These are phyloP conservation scores for Halocynthia aurantium DNA, from an alignment of 23 tunicate genomes.

Conservation along the genomic window DNA sequence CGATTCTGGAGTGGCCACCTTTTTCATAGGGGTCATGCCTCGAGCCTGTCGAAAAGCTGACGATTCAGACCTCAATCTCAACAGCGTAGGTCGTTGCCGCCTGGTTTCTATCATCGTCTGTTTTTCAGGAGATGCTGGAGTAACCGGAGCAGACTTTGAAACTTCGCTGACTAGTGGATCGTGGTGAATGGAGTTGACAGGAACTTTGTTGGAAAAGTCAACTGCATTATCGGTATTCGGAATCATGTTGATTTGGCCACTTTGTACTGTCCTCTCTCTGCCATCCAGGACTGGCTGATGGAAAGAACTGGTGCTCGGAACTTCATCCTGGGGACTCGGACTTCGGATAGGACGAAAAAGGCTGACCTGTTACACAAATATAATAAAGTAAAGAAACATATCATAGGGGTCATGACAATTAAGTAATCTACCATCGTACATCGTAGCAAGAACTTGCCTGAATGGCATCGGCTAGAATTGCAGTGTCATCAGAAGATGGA, in stretches of 20 bases:
- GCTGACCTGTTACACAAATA: conserved; percentile 41
- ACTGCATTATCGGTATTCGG: neutral
- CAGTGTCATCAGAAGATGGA: conserved; percentile 76
- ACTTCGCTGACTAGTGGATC: neutral
- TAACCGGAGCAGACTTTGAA: conserved; percentile 25
- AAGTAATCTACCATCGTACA: neutral
- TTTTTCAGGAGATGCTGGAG: conserved; percentile 14
- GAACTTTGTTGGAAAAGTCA: neutral
- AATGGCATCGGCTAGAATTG: conserved; percentile 77
- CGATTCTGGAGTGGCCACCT: conserved; percentile 12
- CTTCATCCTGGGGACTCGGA: conserved; percentile 41
- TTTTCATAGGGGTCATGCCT: neutral
- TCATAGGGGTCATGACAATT: conserved; percentile 3
- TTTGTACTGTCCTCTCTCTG: conserved; percentile 2
- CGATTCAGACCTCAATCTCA: conserved; percentile 63
- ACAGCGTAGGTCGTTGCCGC: conserved; percentile 61
- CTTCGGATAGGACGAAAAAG: conserved; percentile 78
- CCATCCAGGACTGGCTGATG: conserved; percentile 1
- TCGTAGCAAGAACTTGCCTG: conserved; percentile 27
- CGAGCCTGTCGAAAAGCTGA: conserved; percentile 61
- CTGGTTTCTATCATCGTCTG: conserved; percentile 1
- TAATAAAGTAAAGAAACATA: neutral
- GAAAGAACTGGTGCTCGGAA: neutral
- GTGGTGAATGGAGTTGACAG: conserved; percentile 2
- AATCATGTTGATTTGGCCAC: neutral